Conservation (phyloP, 2,113 vertebrate species). For the Pomatorhinus ruficollis region DNA sequence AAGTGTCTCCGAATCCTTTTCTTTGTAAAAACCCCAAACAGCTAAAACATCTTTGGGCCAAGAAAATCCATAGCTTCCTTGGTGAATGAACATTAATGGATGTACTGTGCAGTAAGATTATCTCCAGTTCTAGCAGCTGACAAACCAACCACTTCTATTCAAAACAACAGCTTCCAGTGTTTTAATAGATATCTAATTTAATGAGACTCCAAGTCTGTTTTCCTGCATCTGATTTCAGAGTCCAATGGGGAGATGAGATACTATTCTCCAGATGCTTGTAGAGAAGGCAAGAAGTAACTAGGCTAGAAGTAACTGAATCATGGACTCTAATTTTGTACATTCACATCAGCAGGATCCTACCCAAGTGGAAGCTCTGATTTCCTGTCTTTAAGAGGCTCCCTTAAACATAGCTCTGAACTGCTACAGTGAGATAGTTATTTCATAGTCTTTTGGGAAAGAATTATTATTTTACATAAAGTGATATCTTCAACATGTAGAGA, state of each 20-base stretch:
- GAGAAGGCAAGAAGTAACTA: neutral
- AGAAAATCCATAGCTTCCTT: neutral
- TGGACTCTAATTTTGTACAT: neutral
- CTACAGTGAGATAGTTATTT: neutral
- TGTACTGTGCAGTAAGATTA: neutral
- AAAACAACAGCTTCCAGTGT: neutral
- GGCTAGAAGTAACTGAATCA: neutral
- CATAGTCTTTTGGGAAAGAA: neutral
- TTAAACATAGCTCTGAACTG: neutral
- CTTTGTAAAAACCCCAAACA: neutral
- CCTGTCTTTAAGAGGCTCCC: neutral
- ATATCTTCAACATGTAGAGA: neutral
- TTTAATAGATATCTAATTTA: neutral
- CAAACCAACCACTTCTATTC: neutral
- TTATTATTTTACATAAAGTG: neutral
- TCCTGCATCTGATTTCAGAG: neutral
- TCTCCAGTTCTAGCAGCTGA: neutral
- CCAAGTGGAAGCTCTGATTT: conserved; percentile 15
- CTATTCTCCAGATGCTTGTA: neutral
- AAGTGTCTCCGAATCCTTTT: neutral
- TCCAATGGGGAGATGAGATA: neutral
- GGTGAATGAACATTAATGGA: neutral
- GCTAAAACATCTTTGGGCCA: neutral
- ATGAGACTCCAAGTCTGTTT: neutral
- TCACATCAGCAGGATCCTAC: neutral